These are phyloP conservation scores for Acanthosepion esculentum DNA, from an alignment of 2,888 invertebrate species.

Conservation along the genomic window DNA sequence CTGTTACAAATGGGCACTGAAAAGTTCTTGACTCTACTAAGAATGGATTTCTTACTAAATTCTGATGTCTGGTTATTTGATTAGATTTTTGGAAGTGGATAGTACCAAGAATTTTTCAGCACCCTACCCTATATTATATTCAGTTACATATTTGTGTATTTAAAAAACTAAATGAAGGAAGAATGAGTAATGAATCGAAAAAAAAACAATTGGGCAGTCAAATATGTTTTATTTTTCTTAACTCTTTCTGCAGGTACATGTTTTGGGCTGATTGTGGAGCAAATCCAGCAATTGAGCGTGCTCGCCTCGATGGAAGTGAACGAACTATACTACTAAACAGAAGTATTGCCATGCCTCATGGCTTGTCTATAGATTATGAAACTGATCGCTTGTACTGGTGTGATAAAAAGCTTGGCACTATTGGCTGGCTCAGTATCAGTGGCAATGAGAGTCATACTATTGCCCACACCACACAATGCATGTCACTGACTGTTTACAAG, in stretches of 20 bases:
- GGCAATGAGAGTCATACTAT: constrained; percentile 52
- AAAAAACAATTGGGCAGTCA: background rate
- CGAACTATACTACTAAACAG: constrained; percentile 77
- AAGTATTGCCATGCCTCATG: constrained; percentile 80
- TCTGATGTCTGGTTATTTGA: too few relatives aligned
- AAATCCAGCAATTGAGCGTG: constrained; percentile 84
- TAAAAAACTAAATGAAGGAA: too few relatives aligned
- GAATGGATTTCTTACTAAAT: too few relatives aligned
- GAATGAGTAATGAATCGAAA: too few relatives aligned
- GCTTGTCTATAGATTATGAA: constrained; percentile 84
- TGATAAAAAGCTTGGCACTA: constrained; percentile 81
- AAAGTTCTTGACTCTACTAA: too few relatives aligned
- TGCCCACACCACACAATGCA: constrained; percentile 59
- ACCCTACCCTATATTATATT: too few relatives aligned
- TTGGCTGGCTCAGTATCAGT: constrained; percentile 73
- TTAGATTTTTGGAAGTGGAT: too few relatives aligned
- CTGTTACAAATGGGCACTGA: too few relatives aligned
- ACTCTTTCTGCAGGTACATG: constrained; percentile 75
- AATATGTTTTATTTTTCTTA: background rate
- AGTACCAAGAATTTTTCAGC: too few relatives aligned
- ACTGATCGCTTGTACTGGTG: constrained; percentile 88
- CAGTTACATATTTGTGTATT: too few relatives aligned
- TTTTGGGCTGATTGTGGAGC: constrained; percentile 88
- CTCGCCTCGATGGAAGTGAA: constrained; percentile 85
- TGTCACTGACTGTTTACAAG: constrained; percentile 81